phyloP scores from a whole-genome alignment of 2,797 vertebrate species.

The Natrix natrix region DNA sequence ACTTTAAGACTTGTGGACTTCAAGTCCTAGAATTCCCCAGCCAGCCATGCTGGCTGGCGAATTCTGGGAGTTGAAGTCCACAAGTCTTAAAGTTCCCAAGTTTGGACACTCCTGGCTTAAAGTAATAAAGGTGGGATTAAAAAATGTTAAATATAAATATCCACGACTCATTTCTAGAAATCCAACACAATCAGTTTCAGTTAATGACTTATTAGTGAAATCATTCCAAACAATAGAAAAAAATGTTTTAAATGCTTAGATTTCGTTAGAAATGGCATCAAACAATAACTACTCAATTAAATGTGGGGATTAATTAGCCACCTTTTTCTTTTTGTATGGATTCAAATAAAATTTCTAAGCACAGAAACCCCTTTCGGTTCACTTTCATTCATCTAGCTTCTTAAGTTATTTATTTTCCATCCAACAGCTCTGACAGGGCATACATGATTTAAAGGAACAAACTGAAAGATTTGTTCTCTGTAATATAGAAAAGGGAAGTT shows the following conservation, averaged over 20 bases:
- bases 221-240: slow-evolving; percentile 29
- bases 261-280: slow-evolving; percentile 30
- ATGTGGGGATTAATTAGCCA: slow-evolving; percentile 31
- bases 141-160: background rate
- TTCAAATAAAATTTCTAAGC: slow-evolving; percentile 32
- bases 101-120: background rate
- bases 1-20: no score
- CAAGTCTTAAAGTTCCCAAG: no score
- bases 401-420: slow-evolving; percentile 1
- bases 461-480: slow-evolving; percentile 52
- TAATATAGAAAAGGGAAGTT: slow-evolving; percentile 61
- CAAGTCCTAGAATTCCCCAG: no score
- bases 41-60: no score
- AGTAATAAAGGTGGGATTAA: background rate
- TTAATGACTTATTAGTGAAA: background rate
- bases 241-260: slow-evolving; percentile 29
- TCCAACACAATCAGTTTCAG: background rate
- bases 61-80: no score
- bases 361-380: slow-evolving; percentile 28
- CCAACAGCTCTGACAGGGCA: slow-evolving; percentile 27
- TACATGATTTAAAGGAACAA: slow-evolving; percentile 35
- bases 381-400: slow-evolving; percentile 30
- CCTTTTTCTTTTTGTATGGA: background rate
- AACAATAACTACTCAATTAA: slow-evolving; percentile 41
- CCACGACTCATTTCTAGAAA: background rate